These are phyloP conservation scores for Nephila pilipes DNA, from an alignment of 1,140 invertebrate genomes.

Conservation along the genomic window DNA sequence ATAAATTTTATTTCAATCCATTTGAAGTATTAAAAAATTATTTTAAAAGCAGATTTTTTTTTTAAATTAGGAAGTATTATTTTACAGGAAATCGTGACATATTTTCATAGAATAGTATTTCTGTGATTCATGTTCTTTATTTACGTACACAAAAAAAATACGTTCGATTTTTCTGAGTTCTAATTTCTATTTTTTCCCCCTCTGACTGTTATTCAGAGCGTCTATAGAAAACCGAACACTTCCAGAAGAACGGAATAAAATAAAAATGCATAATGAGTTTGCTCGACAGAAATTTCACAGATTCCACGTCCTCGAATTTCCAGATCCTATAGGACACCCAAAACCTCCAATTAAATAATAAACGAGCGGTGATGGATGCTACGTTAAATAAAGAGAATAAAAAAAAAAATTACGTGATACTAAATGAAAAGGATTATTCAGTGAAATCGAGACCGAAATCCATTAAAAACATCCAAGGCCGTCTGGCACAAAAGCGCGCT, in stretches of 20 bases:
- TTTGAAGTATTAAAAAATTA: no score
- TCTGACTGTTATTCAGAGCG: no score
- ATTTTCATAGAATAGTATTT: no score
- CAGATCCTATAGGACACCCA: neutral
- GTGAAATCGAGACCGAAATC: neutral
- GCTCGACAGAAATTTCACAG: neutral
- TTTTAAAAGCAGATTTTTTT: no score
- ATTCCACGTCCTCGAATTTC: neutral
- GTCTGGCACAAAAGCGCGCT: neutral
- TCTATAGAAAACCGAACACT: no score
- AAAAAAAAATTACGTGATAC: neutral
- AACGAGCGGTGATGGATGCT: neutral
- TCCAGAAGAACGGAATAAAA: neutral
- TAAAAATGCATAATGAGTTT: neutral
- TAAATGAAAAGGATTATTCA: slow-evolving; percentile 22
- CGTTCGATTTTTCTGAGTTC: no score
- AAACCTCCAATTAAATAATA: neutral
- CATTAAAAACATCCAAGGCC: slow-evolving; percentile 1
- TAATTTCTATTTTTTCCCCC: no score
- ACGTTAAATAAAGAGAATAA: neutral
- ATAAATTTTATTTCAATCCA: no score
- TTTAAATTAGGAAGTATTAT: no score
- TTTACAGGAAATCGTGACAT: no score
- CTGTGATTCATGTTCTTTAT: no score
- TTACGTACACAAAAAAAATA: no score